Evolutionary conservation across 2,888 invertebrate genomes (phyloP), one percentile per base, ranked within the genome.

Genomic region (Cryptus armator): DNA sequence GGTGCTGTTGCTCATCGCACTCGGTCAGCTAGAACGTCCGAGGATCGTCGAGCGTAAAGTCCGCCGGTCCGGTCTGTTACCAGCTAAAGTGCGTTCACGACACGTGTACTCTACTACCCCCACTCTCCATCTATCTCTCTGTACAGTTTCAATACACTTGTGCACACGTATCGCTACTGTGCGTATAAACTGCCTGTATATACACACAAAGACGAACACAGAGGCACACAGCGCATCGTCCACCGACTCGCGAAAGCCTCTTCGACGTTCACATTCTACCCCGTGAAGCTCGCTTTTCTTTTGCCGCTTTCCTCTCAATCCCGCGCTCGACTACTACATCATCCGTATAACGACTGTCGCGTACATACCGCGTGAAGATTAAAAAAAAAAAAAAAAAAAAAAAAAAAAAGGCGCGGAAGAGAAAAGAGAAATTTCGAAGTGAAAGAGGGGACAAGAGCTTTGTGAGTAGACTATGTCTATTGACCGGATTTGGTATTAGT

Each of bases 401-500:
- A 62, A 74, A 77, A 66, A 53, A 37, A 46, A 56, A 59, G 7
- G n/a, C 46, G 51, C 29, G 37, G n/a, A 53, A 66, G 46, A 56
- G 56, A 77, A 56, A 68, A 56, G 14, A 51, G 43, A 70, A 51
- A 37, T 62, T 59, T 24, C 12, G 16, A 53, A n/a, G 66, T n/a
- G 16, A 62, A 64, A 51, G n/a, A 16, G 19, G 83, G 89, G 81
- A 85, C 86, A 88, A 87, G 77, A 87, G 89, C 89, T 91, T 90
- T 90, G 90, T 19, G 29, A 24, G 66, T 51, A 19, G 89, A 89
- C 92, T 91, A 90, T 88, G 85, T 89, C 90, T 90, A 91, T 91
- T 91, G 90, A 91, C 90, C 88, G 89, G 90, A 85, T 89, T 89
- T 86, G 87, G 89, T 89, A 90, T 90, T 88, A 89, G 86, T 87